Evolutionary conservation across 2,113 vertebrate genomes (phyloP), one percentile per base, ranked within the genome.

Genomic region (Pachycephala philippinensis): DNA sequence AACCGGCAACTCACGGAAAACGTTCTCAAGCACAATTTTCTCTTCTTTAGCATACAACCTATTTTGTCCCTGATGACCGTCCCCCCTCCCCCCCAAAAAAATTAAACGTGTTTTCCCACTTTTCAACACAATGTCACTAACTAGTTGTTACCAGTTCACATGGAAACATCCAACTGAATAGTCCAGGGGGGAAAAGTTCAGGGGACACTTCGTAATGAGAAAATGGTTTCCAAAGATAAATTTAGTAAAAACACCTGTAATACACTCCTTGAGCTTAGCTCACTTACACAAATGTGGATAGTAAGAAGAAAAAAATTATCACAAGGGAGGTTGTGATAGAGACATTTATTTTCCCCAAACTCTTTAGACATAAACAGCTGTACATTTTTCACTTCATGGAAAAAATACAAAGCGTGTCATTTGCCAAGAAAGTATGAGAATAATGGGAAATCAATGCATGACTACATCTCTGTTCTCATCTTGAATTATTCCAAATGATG

Each of bases 401-500:
- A 68, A 74, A 89, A 92, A 80, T 26, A 94, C 17, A 53, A 83
- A 57, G n/a, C 0, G 0, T 39, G 35, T 23, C 13, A 50, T 74
- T 89, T 86, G 92, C 88, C 92, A 87, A 76, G 71, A 53, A 92
- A 72, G 50, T 66, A 85, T 49, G 37, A 90, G 75, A 91, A 95
- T 92, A 94, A 96, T 86, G 92, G 60, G 66, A 91, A 94, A 96
- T 89, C 93, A 87, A 72, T 91, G 87, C 54, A 66, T 80, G 75
- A 94, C 91, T 89, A 71, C 65, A 77, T 52, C 75, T 85, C 84
- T 91, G 84, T 89, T 92, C 84, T 93, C 92, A 95, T 92, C 87
- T 26, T 61, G 27, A 68, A 84, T 84, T 89, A 80, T 17, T 87
- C 68, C 89, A 93, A 95, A 84, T 85, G 75, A 94, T 57, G 95